Evolutionary conservation across 1,140 invertebrate genomes (phyloP), one percentile per base, ranked within the genome.

Genomic region (Rhagoletis zephyria): DNA sequence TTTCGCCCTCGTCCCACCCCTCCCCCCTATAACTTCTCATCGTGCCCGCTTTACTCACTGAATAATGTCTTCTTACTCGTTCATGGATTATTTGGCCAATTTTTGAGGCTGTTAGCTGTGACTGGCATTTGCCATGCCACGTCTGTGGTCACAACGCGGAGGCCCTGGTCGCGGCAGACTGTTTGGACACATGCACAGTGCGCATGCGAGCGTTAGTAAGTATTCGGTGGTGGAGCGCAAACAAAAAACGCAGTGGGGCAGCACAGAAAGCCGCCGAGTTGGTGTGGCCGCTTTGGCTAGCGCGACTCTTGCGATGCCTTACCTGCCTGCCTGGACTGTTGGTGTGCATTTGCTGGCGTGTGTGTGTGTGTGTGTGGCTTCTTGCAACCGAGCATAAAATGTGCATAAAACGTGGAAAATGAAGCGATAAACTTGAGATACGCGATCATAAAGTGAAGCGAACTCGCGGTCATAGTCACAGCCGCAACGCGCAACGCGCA

Each of bases 391-490:
- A 64, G 65, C 63, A 81, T 60, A 87, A 81, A 61, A 81, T 81
- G 87, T 30, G 60, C 87, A 87, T 87, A 87, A 87, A 87, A 87
- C 67, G 77, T 77, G 67, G 87, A 74, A 87, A 87, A 87, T 87
- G 65, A 87, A 87, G 87, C 87, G 87, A 87, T 87, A 87, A 87
- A 87, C 85, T 87, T 87, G 42, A 87, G 85, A 87, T 87, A 87
- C 85, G 85, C 85, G 85, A 87, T 87, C 85, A 64, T 87, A 87
- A 87, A 87, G 63, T 87, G 48, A 87, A 19, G 74, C 74, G 74
- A 81, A 81, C 74, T 81, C 74, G 51, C 74, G 74, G 74, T 81
- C n/a, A n/a, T n/a, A n/a, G n/a, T n/a, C 74, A 77, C n/a, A 56
- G 45, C 2, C 51, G 10, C 74, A 81, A 63, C 61, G 16, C n/a